These are phyloP conservation scores for Ganaspis brasiliensis DNA, from an alignment of 2,888 invertebrate species.

Conservation along the genomic window DNA sequence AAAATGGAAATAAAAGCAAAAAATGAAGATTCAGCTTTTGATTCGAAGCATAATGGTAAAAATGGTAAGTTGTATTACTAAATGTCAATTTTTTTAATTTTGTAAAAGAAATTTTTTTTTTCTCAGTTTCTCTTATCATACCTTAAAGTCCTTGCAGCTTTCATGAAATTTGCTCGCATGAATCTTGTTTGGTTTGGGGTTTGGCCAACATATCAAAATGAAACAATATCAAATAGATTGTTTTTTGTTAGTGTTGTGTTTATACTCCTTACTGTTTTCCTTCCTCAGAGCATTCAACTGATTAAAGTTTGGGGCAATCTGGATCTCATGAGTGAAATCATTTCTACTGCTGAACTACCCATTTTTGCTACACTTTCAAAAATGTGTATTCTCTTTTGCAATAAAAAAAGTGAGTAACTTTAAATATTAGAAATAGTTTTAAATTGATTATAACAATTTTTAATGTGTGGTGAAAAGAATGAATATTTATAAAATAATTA, in stretches of 20 bases:
- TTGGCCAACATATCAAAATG: background rate
- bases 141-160: background rate
- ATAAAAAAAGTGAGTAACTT: slow-evolving; percentile 1
- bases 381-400: background rate
- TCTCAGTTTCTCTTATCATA: too few species aligned
- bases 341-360: background rate
- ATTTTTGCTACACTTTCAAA: background rate
- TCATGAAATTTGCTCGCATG: background rate
- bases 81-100: too few species aligned
- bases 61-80: too few species aligned
- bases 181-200: background rate
- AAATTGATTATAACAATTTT: too few species aligned
- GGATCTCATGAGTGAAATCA: background rate
- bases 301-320: background rate
- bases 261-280: background rate
- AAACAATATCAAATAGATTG: background rate
- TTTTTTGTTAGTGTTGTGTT: background rate
- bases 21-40: too few species aligned
- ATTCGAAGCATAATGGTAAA: too few species aligned
- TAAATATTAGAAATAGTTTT: too few species aligned
- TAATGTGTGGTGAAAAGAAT: too few species aligned
- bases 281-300: background rate
- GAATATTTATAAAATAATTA: too few species aligned
- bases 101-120: too few species aligned
- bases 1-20: too few species aligned